Conservation (phyloP, 2,888 invertebrate species). For the Drosophila stalkeri region DNA sequence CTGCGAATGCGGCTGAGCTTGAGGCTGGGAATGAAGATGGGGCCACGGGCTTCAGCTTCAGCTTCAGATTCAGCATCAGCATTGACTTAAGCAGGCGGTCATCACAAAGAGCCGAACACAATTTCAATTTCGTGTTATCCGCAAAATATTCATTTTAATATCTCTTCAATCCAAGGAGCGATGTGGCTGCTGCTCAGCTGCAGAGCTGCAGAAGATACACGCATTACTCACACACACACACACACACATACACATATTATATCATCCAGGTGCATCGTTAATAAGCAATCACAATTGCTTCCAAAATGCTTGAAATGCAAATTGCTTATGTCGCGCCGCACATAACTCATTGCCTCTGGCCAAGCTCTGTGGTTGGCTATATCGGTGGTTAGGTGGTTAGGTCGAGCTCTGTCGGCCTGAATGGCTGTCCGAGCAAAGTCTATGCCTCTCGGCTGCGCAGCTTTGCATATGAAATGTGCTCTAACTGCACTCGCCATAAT, state of each 20-base stretch:
- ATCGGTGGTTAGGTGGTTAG: conserved; percentile 44
- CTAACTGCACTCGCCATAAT: conserved; percentile 44
- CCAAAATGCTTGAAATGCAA: conserved; percentile 84
- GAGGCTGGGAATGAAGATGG: conserved; percentile 6
- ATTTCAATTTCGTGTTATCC: conserved; percentile 82
- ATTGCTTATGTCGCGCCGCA: conserved; percentile 82
- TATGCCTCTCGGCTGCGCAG: neutral
- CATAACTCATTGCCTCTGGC: conserved; percentile 26
- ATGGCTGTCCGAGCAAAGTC: neutral
- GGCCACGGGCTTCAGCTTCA: conserved; percentile 3
- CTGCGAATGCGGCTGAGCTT: conserved; percentile 12
- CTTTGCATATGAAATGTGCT: conserved; percentile 75
- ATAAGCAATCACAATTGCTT: conserved; percentile 83
- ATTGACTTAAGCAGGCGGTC: conserved; percentile 60
- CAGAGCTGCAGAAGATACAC: neutral
- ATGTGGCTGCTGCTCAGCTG: conserved; percentile 1
- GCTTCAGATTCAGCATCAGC: conserved; percentile 20
- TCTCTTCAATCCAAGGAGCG: conserved; percentile 79
- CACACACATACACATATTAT: conserved; percentile 77
- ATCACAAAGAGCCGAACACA: conserved; percentile 72
- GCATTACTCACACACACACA: conserved; percentile 51
- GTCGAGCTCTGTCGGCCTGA: conserved; percentile 6
- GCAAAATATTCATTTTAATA: conserved; percentile 84
- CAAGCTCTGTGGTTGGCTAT: conserved; percentile 53
- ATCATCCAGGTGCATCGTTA: conserved; percentile 84